These are phyloP conservation scores for Drosophila tsacasi DNA, from an alignment of 1,140 invertebrate species.

Conservation along the genomic window DNA sequence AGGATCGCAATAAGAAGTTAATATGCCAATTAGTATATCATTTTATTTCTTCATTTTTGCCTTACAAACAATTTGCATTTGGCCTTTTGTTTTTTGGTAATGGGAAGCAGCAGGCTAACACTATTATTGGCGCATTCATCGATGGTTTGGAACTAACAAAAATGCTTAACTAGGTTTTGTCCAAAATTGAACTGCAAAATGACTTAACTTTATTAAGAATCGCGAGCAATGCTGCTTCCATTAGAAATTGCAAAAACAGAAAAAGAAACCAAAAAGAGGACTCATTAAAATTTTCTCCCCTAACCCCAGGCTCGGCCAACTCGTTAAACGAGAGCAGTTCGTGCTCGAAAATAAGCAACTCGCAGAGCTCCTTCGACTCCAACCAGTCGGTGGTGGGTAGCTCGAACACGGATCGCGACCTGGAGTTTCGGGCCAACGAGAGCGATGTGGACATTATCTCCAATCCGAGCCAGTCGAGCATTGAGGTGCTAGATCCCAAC, in stretches of 20 bases:
- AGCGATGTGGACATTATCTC: conserved; percentile 89
- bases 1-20: conserved; percentile 83
- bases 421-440: conserved; percentile 85
- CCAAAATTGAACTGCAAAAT: neutral
- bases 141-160: neutral
- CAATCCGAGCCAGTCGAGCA: conserved; percentile 89
- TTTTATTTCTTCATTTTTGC: conserved; percentile 13
- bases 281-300: conserved; percentile 15
- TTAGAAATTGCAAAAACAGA: conserved; percentile 30
- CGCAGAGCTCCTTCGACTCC: conserved; percentile 81
- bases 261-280: neutral
- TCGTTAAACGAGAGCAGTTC: conserved; percentile 85
- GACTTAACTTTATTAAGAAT: neutral
- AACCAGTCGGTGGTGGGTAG: conserved; percentile 85
- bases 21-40: conserved; percentile 72
- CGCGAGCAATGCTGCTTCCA: conserved; percentile 68
- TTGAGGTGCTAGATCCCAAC: conserved; percentile 87
- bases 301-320: conserved; percentile 78
- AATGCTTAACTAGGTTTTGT: neutral
- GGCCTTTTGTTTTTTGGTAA: conserved; percentile 42
- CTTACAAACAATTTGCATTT: conserved; percentile 51
- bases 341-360: conserved; percentile 82
- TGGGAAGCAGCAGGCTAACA: conserved; percentile 64
- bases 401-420: conserved; percentile 75
- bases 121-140: neutral